Percentiles rank a stretch among this genome's conserved stretches.
These are phyloP conservation scores for Timandra comae DNA, from an alignment of 2,888 invertebrate species.

Conservation along the genomic window DNA sequence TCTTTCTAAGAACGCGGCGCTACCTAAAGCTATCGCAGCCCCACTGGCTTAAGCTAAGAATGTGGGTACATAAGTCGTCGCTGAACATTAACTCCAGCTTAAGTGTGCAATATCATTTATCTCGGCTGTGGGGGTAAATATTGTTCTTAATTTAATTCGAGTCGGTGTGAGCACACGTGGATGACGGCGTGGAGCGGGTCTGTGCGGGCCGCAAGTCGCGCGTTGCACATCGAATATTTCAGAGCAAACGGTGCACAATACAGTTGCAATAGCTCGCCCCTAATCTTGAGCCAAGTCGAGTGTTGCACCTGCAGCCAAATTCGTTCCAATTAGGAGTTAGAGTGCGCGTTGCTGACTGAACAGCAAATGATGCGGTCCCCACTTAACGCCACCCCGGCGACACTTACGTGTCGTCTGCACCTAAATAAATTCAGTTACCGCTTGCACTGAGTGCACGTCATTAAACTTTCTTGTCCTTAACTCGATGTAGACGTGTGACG, in stretches of 20 bases:
- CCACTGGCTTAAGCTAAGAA: slow-evolving; percentile 55
- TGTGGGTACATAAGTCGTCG: slow-evolving; percentile 63
- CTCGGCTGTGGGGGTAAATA: slow-evolving; percentile 66
- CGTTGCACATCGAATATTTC: slow-evolving; percentile 70
- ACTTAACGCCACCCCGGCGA: slow-evolving; percentile 61
- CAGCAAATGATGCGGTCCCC: slow-evolving; percentile 75
- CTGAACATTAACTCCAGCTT: slow-evolving; percentile 61
- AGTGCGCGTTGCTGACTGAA: slow-evolving; percentile 70
- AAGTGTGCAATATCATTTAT: slow-evolving; percentile 71
- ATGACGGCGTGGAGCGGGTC: slow-evolving; percentile 39
- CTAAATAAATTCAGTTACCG: slow-evolving; percentile 68
- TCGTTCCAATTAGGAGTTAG: slow-evolving; percentile 75
- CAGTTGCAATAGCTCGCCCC: slow-evolving; percentile 68
- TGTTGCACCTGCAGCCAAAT: slow-evolving; percentile 76
- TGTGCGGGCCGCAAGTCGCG: slow-evolving; percentile 58
- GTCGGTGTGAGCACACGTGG: slow-evolving; percentile 56
- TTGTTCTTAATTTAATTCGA: slow-evolving; percentile 75
- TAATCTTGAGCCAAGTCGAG: slow-evolving; percentile 74
- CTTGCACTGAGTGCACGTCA: slow-evolving; percentile 62
- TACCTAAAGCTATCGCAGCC: slow-evolving; percentile 28
- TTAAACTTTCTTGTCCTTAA: slow-evolving; percentile 68
- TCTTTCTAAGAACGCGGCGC: slow-evolving; percentile 22
- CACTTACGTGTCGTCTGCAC: slow-evolving; percentile 65
- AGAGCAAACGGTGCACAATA: slow-evolving; percentile 60
- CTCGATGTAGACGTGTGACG: slow-evolving; percentile 44